Percentiles rank a stretch among this genome's conserved stretches.
phyloP scores from a whole-genome alignment of 2,113 vertebrate species.

The Epinephelus moara region DNA sequence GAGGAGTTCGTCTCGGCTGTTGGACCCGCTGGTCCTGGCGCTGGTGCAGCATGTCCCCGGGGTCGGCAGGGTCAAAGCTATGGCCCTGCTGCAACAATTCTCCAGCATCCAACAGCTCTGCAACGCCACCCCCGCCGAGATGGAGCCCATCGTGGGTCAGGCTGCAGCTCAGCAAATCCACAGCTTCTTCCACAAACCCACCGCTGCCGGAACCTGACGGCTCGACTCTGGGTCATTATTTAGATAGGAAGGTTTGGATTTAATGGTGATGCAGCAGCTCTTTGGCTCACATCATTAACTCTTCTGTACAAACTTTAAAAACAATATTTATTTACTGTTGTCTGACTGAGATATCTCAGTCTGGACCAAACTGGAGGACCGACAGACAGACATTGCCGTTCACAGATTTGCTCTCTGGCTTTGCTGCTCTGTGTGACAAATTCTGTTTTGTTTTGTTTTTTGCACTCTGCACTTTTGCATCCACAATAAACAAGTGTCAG shows the following conservation, averaged over 20 bases:
- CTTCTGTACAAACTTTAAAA: no score
- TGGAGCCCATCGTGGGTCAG: slow-evolving; percentile 86
- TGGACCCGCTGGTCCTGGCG: slow-evolving; percentile 83
- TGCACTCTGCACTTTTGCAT: background rate
- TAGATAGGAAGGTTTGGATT: background rate
- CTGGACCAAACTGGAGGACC: no score
- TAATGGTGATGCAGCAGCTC: background rate
- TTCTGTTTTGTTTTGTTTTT: background rate
- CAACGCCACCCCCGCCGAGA: slow-evolving; percentile 77
- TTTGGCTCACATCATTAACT: background rate
- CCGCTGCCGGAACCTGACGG: background rate
- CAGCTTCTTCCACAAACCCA: slow-evolving; percentile 84
- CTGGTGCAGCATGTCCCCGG: slow-evolving; percentile 90
- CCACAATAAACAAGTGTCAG: background rate
- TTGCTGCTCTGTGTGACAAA: no score
- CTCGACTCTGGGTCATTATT: background rate
- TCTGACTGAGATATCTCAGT: no score
- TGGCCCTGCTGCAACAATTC: slow-evolving; percentile 87
- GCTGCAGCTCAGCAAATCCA: slow-evolving; percentile 85
- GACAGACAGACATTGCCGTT: no score
- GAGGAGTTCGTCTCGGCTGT: slow-evolving; percentile 58
- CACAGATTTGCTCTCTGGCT: no score
- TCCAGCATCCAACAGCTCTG: slow-evolving; percentile 87
- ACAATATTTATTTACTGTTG: no score
- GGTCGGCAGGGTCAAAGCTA: slow-evolving; percentile 90